Evolutionary conservation across 2,797 vertebrate genomes (phyloP), one percentile per base, ranked within the genome.

Genomic region (Calcarius lapponicus): DNA sequence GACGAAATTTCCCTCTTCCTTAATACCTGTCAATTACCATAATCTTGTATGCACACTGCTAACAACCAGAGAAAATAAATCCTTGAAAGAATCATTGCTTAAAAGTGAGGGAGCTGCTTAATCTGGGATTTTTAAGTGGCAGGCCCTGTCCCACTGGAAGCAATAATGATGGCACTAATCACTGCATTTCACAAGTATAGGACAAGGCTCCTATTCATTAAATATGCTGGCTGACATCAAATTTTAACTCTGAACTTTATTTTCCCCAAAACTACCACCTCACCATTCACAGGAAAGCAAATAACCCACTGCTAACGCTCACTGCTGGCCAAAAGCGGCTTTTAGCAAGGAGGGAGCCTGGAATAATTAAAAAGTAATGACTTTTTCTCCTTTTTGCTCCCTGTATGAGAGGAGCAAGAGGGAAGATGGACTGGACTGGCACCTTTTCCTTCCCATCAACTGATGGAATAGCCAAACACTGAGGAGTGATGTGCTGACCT

Each of bases 401-500:
- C 45, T 47, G 40, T 15, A 40, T 40, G 40, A 40, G 40, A 40
- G 40, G 40, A 40, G 40, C 40, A 40, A 6, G 40, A 40, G 40
- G 40, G 40, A 40, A 40, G 40, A 40, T 40, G 40, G 40, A 40
- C 40, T 40, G 45, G 45, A 22, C 22, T 48, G 47, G 22, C 47
- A 48, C 47, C 47, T 48, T 48, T 4, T 48, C 22, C 47, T 48
- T 47, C 22, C 47, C 22, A 24, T 47, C 47, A 47, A 47, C 13
- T 40, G 40, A 40, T 40, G 40, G 13, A 40, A 24, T 47, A 47
- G 47, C 47, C 47, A 47, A 47, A 47, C 45, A 47, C 5, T 45
- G 43, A 45, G 92, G 70, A 95, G 85, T 91, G 86, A 97, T 92
- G 85, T 53, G 73, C 81, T 97, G 92, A 96, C 86, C 93, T 73